Conservation (phyloP, 2,113 vertebrate species). For the Choloepus hoffmanni region DNA sequence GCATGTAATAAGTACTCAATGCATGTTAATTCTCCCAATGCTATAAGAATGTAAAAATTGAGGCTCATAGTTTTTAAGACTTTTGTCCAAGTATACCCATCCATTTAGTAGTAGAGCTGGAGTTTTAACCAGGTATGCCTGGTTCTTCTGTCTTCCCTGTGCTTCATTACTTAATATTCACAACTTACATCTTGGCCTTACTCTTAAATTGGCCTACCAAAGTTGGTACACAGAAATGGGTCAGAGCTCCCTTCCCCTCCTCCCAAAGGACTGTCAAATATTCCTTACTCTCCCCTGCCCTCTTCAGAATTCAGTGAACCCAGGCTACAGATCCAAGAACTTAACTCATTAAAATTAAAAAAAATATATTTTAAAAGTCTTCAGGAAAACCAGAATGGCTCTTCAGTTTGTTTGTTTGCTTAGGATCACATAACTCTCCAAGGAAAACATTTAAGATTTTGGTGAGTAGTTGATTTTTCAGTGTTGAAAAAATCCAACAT, state of each 20-base stretch:
- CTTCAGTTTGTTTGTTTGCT: slow-evolving; percentile 79
- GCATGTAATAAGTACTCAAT: background rate
- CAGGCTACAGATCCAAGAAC: slow-evolving; percentile 50
- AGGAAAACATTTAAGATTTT: slow-evolving; percentile 71
- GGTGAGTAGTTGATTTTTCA: slow-evolving; percentile 60
- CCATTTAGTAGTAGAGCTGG: background rate
- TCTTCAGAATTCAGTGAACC: slow-evolving; percentile 71
- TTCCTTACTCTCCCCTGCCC: slow-evolving; percentile 48
- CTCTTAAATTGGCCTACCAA: background rate
- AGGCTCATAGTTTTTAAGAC: background rate
- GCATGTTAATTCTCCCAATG: background rate
- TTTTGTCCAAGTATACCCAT: background rate
- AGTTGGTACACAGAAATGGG: background rate
- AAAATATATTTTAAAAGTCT: slow-evolving; percentile 54
- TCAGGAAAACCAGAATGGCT: slow-evolving; percentile 60
- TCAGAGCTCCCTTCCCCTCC: background rate
- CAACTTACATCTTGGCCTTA: background rate
- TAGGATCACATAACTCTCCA: slow-evolving; percentile 66
- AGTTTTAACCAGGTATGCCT: background rate
- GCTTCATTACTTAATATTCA: background rate
- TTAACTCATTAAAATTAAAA: slow-evolving; percentile 50
- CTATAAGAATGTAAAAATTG: background rate
- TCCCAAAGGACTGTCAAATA: slow-evolving; percentile 60
- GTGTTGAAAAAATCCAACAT: slow-evolving; percentile 76
- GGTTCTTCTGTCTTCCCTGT: background rate